phyloP scores from a whole-genome alignment of 2,797 vertebrate species.

The Cheirogaleus major region DNA sequence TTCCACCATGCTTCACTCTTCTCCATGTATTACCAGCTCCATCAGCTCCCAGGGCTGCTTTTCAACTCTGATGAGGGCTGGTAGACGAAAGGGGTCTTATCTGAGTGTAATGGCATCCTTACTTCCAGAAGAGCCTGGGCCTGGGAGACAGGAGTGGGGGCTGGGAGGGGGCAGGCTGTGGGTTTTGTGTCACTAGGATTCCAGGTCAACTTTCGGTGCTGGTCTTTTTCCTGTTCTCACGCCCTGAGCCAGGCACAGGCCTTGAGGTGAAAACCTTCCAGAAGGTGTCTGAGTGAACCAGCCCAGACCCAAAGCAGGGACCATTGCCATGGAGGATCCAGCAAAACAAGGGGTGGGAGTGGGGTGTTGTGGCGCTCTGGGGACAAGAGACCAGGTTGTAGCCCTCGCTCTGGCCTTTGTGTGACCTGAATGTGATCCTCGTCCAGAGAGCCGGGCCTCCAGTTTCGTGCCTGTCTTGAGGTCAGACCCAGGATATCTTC shows the following conservation, averaged over 20 bases:
- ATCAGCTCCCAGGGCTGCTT: background rate
- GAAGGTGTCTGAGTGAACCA: background rate
- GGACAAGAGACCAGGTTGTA: background rate
- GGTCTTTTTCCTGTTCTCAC: background rate
- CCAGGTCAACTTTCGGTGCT: background rate
- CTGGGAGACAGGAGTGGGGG: background rate
- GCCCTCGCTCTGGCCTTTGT: rapidly evolving
- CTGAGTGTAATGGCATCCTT: background rate
- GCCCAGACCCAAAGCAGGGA: no score
- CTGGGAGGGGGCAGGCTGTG: background rate
- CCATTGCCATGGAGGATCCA: background rate
- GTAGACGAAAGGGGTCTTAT: background rate
- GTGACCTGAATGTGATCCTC: background rate
- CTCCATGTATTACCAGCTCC: background rate
- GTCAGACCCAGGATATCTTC: background rate
- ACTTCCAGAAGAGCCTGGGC: background rate
- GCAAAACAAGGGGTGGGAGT: background rate
- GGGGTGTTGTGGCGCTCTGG: background rate
- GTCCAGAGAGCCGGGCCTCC: background rate
- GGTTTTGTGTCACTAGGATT: background rate
- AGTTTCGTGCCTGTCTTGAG: background rate
- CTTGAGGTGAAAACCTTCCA: background rate
- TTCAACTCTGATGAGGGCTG: background rate
- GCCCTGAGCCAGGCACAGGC: background rate
- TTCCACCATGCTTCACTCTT: background rate